Base-by-base conservation (phyloP, 2,888 invertebrate genomes). In the Julus scanicus region DNA sequence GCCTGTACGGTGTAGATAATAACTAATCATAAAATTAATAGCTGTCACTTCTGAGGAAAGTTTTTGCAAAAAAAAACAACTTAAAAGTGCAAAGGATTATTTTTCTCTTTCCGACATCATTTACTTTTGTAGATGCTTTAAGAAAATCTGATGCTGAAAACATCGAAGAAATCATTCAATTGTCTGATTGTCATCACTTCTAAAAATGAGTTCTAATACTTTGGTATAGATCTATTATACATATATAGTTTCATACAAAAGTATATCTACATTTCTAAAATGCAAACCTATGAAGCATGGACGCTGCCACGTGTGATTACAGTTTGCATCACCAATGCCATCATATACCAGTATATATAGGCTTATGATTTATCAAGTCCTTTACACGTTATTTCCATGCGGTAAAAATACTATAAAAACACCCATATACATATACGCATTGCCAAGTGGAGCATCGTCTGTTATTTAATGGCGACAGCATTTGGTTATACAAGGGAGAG, bases 391-490 rank as follows among this genome's bases (percentile, higher is more conserved):
- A 71, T 71, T 71, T 71, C 71, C 71, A 71, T 71, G 71, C 71
- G 71, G 71, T 71, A 71, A 71, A 71, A 71, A 71, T 71, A 20
- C 71, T 71, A 71, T 71, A 71, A 71, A 71, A 71, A 71, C 71
- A 71, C 63, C 63, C 63, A n/a, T 63, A 63, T 63, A 63, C 63
- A 63, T 63, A 63, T 20, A 71, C 71, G 71, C 71, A 71, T 71
- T 71, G 71, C 71, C 71, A 71, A 71, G 71, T 71, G 71, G 71
- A 71, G 84, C 84, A 84, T 40, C 48, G 39, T 84, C 40, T 37
- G 84, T 84, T 84, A 84, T 48, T 84, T 84, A 84, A 84, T 48
- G 48, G 84, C 48, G 84, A 44, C 40, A 84, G 84, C 20, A 40
- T 84, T 84, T 84, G 84, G 44, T 37, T 84, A 20, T 71, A 84